Base-by-base conservation (phyloP, 1,140 invertebrate species). In the Calliphora vicina region DNA sequence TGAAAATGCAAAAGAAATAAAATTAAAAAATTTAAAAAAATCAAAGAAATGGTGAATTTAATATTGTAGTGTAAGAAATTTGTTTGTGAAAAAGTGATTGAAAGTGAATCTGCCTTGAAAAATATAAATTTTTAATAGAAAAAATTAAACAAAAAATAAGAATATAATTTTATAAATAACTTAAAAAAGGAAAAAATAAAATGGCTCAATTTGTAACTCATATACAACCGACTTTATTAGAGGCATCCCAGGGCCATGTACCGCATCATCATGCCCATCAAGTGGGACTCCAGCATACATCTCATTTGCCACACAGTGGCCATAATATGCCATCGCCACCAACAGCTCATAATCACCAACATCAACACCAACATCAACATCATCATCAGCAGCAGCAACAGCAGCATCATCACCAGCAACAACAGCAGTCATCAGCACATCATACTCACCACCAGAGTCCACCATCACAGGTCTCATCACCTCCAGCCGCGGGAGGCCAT, bases 151-250 rank as follows among this genome's bases (percentile, higher is more conserved):
- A n/a, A n/a, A 12, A 23, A 23, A 23, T 20, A 25, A 67, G 25
- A 67, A 67, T 67, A 23, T 25, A 67, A 20, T 20, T n/a, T 6
- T n/a, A 15, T 5, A 17, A 57, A 57, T 17, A 57, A 17, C 15
- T 57, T n/a, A 57, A 57, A 57, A 57, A 17, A 17, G 5, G 6
- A 3, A n/a, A 57, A 57, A 57, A 23, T 0, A 81, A 84, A 83
- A 92, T 93, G 92, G 92, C 92, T 67, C 92, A 93, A 87, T 93
- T 93, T 85, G 92, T 93, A 80, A 93, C 92, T 71, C 92, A 93
- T 86, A 92, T 93, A 85, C 92, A 93, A 87, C 92, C 92, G 35
- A 93, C 92, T 35, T 85, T 93, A 87, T 85, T 92, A 87, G 92
- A 93, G 86, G 91, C 92, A 20, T 91, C 92, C 42, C 92, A 92